Evolutionary conservation across 2,888 invertebrate species (phyloP), one percentile per base, ranked within the genome.

Genomic region (Drosophila lutescens): DNA sequence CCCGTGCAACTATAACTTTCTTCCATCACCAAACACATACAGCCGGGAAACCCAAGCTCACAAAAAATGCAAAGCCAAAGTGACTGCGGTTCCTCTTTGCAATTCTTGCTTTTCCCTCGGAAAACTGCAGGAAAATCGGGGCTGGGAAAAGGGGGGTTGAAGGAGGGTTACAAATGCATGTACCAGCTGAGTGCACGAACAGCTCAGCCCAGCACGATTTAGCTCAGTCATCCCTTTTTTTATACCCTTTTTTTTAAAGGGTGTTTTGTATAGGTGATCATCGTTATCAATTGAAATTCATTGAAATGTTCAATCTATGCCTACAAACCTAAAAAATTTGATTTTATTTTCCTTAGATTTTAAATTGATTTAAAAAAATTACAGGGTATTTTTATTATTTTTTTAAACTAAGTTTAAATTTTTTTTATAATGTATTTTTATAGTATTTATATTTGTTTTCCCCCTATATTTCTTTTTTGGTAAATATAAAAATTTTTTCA

Each of bases 31-130:
- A 32, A 30, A 40, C 36, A 46, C 58, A 58, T 26, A 38, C 17
- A 54, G 15, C 10, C 26, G 36, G 53, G 4, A 26, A 57, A 17
- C 13, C 56, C 36, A 8, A 62, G 40, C 71, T 67, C 59, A 70
- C 66, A 47, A 70, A 53, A 72, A 73, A 69, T 72, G 69, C 69
- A 69, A 69, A 69, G 73, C 69, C 62, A 69, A 69, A 69, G 69
- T 69, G 69, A 73, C 69, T 71, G 71, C 50, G 74, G 74, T 63
- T 65, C 59, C 38, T 26, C 30, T 43, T 13, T 15, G n/a, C 34
- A 47, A 43, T 60, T 61, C 38, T 15, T 20, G 38, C 26, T 15
- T 23, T 17, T 34, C 13, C 34, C 20, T 4, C 26, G 56, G 26
- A 56, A 57, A 58, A 34, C 26, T 62, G 26, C 0, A 23, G 38